A percentile compares a stretch with the other conserved stretches of the same genome.
These are phyloP conservation scores for Neotoma lepida DNA, from an alignment of 2,113 vertebrate genomes.

Conservation along the genomic window DNA sequence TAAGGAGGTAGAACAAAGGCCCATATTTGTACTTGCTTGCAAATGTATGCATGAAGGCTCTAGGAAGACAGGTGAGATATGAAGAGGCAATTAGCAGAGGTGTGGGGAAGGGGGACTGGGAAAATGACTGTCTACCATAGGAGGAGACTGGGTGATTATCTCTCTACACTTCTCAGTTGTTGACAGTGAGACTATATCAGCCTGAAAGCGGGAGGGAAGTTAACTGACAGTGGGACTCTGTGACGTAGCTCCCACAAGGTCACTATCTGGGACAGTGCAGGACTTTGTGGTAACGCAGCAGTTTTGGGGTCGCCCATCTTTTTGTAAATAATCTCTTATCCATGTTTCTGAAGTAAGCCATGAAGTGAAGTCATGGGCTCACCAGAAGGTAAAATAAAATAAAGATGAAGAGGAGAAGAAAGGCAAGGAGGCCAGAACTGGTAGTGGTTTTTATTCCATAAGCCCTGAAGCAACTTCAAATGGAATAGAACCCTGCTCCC, in stretches of 20 bases:
- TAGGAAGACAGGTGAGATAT: background rate
- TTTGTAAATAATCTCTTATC: background rate
- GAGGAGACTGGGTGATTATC: background rate
- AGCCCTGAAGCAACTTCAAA: background rate
- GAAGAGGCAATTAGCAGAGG: background rate
- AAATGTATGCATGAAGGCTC: background rate
- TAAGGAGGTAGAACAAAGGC: slow-evolving; percentile 4
- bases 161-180: background rate
- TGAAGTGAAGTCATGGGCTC: background rate
- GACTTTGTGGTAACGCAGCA: background rate
- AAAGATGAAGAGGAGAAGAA: background rate
- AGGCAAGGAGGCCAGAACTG: background rate
- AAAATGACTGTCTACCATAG: background rate
- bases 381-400: background rate
- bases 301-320: background rate
- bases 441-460: background rate
- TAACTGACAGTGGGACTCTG: background rate
- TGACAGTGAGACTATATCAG: background rate
- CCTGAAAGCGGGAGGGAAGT: background rate
- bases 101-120: background rate
- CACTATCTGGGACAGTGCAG: background rate
- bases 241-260: background rate
- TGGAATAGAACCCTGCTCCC: background rate
- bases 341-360: background rate
- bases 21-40: background rate